Evolutionary conservation across 2,113 vertebrate genomes (phyloP).

Genomic region (Alligator mississippiensis): DNA sequence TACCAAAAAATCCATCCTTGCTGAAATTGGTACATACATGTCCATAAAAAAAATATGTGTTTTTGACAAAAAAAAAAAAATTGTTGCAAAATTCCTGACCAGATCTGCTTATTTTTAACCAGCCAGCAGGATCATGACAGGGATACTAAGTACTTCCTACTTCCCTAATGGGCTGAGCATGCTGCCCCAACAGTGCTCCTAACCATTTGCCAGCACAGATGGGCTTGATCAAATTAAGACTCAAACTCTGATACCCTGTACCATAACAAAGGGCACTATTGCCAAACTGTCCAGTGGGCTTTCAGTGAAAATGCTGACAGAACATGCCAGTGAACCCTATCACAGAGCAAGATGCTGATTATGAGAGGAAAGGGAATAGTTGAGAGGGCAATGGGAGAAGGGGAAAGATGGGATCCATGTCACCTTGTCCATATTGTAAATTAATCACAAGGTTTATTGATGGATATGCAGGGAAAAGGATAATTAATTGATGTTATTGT

Average conservation of each 20-base stretch:
- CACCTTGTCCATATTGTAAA: neutral
- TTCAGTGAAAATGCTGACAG: neutral
- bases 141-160: neutral
- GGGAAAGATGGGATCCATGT: neutral
- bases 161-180: neutral
- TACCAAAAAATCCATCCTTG: too few relatives aligned
- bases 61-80: neutral
- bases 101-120: neutral
- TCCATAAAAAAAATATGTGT: neutral
- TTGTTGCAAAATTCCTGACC: neutral
- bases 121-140: neutral
- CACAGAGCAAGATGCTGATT: neutral
- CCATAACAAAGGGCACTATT: accelerated
- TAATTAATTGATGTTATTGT: neutral
- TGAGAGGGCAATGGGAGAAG: neutral
- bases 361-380: neutral
- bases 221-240: neutral
- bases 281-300: neutral
- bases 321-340: neutral
- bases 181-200: neutral
- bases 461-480: neutral
- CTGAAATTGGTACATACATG: too few relatives aligned
- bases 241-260: neutral
- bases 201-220: neutral
- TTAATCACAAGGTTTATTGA: neutral